Evolutionary conservation across 2,888 invertebrate species (phyloP).

Genomic region (Catocala nupta): DNA sequence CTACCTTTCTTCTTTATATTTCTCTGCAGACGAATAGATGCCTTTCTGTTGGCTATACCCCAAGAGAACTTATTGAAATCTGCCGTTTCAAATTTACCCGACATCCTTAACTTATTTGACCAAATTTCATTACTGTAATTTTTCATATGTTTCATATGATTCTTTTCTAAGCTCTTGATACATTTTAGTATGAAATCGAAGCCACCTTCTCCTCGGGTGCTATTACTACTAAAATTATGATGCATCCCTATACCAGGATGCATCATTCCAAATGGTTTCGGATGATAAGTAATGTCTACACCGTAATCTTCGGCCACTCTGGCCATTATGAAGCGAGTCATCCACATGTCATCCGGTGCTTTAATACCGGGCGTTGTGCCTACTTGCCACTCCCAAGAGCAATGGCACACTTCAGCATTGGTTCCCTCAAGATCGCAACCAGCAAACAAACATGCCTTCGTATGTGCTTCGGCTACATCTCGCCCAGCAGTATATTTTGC

Average conservation of each 20-base stretch:
- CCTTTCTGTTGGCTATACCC: conserved; percentile 96
- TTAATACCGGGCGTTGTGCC: conserved; percentile 95
- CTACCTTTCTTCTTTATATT: conserved; percentile 95
- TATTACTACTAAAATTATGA: conserved; percentile 95
- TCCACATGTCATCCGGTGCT: conserved; percentile 95
- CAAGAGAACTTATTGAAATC: conserved; percentile 96
- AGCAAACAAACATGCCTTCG: conserved; percentile 94
- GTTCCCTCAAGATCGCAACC: conserved; percentile 97
- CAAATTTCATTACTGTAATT: conserved; percentile 95
- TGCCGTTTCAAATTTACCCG: conserved; percentile 97
- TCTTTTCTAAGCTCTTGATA: conserved; percentile 95
- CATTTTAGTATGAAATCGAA: conserved; percentile 93
- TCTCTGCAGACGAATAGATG: conserved; percentile 96
- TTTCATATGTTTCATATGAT: conserved; percentile 96
- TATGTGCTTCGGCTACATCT: conserved; percentile 96
- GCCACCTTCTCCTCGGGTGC: conserved; percentile 94
- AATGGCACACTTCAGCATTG: conserved; percentile 99
- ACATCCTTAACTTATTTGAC: conserved; percentile 97
- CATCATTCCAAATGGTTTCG: conserved; percentile 93
- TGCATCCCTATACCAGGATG: conserved; percentile 96
- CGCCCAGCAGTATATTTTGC: conserved; percentile 97
- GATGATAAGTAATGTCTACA: conserved; percentile 89
- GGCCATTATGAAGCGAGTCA: conserved; percentile 93
- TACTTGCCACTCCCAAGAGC: conserved; percentile 96
- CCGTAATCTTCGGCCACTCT: conserved; percentile 96